Conservation (phyloP, 2,797 vertebrate species). For the Rallus crepitans region DNA sequence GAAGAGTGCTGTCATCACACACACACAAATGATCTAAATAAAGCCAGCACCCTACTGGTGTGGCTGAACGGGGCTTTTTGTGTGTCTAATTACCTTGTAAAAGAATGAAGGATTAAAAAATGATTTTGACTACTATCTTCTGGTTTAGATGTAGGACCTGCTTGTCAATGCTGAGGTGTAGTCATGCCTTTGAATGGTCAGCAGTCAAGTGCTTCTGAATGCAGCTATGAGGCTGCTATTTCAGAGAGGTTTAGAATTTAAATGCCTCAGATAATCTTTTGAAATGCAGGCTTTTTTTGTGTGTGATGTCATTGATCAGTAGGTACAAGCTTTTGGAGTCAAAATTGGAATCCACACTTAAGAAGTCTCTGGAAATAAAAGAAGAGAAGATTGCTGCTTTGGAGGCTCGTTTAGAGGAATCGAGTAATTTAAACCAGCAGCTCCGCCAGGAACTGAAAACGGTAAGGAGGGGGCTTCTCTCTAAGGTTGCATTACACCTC, state of each 20-base stretch:
- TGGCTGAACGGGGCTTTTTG: background rate
- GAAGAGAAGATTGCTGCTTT: constrained; percentile 98
- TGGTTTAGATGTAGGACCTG: background rate
- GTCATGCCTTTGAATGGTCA: background rate
- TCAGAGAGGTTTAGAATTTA: background rate
- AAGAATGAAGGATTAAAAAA: background rate
- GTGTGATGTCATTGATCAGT: constrained; percentile 57
- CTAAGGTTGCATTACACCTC: fast-evolving
- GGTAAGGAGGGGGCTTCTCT: constrained; percentile 76
- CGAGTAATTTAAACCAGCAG: constrained; percentile 96
- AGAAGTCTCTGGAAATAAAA: constrained; percentile 98
- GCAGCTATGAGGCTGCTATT: background rate
- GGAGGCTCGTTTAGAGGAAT: constrained; percentile 97
- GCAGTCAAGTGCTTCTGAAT: background rate
- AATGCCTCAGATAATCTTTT: background rate
- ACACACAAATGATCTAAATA: background rate
- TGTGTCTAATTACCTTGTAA: background rate
- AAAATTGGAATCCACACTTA: constrained; percentile 94
- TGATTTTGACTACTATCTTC: background rate
- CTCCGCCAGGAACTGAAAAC: constrained; percentile 97
- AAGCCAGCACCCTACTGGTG: background rate
- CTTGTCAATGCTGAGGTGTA: background rate
- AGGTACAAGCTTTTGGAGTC: constrained; percentile 96
- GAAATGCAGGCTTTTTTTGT: background rate
- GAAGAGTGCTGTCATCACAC: background rate